Evolutionary conservation across 2,888 invertebrate genomes (phyloP), one percentile per base, ranked within the genome.

Genomic region (Clistopyga incitator): DNA sequence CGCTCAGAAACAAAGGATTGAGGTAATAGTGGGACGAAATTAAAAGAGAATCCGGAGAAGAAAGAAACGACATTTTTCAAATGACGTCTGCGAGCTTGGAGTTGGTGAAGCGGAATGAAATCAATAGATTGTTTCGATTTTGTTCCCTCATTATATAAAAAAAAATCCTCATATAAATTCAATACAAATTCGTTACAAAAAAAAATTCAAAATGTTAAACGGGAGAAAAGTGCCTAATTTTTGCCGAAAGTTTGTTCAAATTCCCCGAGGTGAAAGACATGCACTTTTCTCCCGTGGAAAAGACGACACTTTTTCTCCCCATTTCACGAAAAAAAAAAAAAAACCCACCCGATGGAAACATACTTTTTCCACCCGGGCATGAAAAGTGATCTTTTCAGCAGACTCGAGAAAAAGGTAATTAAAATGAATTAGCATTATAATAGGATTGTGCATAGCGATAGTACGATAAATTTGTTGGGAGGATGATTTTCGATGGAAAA

Each of bases 401-500:
- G 2, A 29, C 3, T 29, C 20, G 20, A 45, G 47, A 47, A 47
- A 67, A 42, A 11, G 1, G 29, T 47, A 56, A 18, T 29, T 13
- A 79, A 42, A 61, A 75, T 83, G 34, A 56, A 72, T 83, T 45
- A 54, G 6, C 42, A 25, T 47, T 50, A 6, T 56, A 77, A 76
- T 67, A 23, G 29, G 18, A 29, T 64, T 6, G 20, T 47, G 29
- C 18, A 10, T 23, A 45, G 8, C 34, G 38, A 23, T 42, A 11
- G 23, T 72, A 54, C 72, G 61, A 50, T 79, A 67, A 79, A 79
- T 79, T 82, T 78, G 71, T 77, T 82, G 52, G 52, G 50, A 54
- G 74, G 77, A 82, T 80, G 75, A 85, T 72, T 82, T 82, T 82
- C 74, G 75, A 85, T 82, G 77, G 72, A 82, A 82, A 77, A n/a